Evolutionary conservation across 2,797 vertebrate species (phyloP), one percentile per base, ranked within the genome.

Genomic region (Mico argentatus): DNA sequence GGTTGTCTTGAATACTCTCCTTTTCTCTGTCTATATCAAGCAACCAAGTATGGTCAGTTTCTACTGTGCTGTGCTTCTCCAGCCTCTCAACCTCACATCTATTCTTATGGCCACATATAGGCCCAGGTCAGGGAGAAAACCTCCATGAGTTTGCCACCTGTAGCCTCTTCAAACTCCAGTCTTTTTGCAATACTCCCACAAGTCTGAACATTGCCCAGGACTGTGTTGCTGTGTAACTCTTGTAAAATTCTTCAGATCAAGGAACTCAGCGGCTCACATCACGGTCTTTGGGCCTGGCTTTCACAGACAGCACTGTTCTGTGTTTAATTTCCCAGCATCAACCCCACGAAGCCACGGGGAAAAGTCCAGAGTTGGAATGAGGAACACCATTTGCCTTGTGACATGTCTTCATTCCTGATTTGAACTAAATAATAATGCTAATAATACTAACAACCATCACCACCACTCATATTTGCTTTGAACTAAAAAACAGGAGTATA

Each of bases 91-190:
- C 36, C 55, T 19, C 27, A 7, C 13, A 22, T 52, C 30, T 33
- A 15, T 14, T 4, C 7, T 44, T 30, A n/a, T 0, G 17, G 36
- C 24, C 24, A 46, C 7, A 3, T 6, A 75, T 5, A 24, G 39
- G 75, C 15, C 36, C 52, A 13, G 67, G 19, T 22, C 15, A 7
- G 67, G 17, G 72, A 77, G 50, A 87, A 70, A 72, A 50, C 80
- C 5, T 75, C 80, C 6, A 2, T 7, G 17, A 36, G 36, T 61
- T 48, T 17, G 33, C 24, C 26, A 8, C 4, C 39, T 70, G 70
- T 2, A 39, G 70, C 4, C 30, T 59, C 80, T n/a, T 17, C 4
- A 5, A 61, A 70, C 14, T 46, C 61, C 22, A 19, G 4, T 10
- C 84, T 30, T 48, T 67, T 52, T 67, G 80, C 12, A 30, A 20